Conservation (phyloP, 1,140 invertebrate species). For the Antheraea pernyi region DNA sequence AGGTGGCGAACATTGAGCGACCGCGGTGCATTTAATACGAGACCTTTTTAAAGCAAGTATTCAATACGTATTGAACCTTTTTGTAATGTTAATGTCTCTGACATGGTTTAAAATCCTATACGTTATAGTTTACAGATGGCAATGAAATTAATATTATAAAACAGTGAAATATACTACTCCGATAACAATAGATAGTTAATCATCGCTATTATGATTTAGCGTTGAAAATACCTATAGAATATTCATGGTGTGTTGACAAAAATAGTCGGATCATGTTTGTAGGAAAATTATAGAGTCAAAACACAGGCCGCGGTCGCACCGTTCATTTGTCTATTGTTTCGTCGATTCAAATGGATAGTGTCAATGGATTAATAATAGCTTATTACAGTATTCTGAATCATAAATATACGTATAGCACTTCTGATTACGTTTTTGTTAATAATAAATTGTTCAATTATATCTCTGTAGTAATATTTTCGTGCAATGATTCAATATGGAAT, state of each 20-base stretch:
- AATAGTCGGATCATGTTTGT: slow-evolving; percentile 1
- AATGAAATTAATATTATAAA: no score
- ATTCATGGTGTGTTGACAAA: background rate
- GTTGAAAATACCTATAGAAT: background rate
- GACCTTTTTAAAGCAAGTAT: no score
- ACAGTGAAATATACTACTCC: no score
- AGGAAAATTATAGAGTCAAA: background rate
- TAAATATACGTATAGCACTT: background rate
- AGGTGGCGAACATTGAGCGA: no score
- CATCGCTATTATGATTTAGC: background rate
- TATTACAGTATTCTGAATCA: background rate
- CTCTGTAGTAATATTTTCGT: no score
- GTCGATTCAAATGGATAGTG: background rate
- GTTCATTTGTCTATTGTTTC: background rate
- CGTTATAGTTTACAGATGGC: no score
- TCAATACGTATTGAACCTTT: no score
- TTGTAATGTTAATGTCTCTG: no score
- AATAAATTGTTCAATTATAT: background rate
- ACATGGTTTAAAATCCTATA: no score
- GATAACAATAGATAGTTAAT: background rate
- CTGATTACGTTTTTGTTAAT: background rate
- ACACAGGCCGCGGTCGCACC: background rate
- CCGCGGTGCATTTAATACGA: no score
- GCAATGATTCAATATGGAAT: no score
- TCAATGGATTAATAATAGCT: slow-evolving; percentile 1